Evolutionary conservation across 2,113 vertebrate species (phyloP), one percentile per base, ranked within the genome.

Genomic region (Xiphophorus hellerii): DNA sequence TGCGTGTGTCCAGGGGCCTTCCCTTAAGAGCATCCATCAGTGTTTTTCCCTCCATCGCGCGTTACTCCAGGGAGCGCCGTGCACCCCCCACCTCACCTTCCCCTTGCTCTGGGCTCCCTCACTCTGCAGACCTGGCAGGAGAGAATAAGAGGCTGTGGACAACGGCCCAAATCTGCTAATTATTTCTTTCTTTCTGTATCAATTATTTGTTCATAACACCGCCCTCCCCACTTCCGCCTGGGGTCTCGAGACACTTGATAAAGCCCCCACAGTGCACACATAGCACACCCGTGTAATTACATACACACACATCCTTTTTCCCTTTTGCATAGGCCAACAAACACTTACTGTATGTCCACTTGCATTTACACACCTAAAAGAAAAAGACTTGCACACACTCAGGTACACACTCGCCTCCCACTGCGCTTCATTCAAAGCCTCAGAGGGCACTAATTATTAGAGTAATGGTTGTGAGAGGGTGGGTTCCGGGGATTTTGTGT

Each of bases 151-250:
- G 89, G 83, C 91, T 72, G 84, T 90, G 88, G 90, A 94, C 90
- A 90, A 86, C 71, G 75, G 90, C 90, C 88, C 90, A 93, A 92
- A 93, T 92, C 94, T 93, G 90, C 92, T 94, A 94, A 95, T 95
- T 94, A 94, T 93, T 94, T 94, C 92, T 93, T 94, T 92, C 92
- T 94, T 93, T 93, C 93, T 92, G 92, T 94, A 92, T 93, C 90
- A 93, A 89, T 93, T 93, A 93, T 94, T 92, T 94, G 94, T 93
- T 93, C 93, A 90, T 90, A 92, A 92, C 92, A 89, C 89, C 74
- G 66, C 85, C 90, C 88, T 70, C 81, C 78, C 79, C 74, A 81
- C 85, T 92, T 90, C 91, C 84, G 69, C 81, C 74, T 14, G 30
- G 66, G 69, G 91, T 94, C 93, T 93, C 92, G 75, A 92, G 94